Conservation (phyloP, 2,797 vertebrate species). For the Micrastur ruficollis region DNA sequence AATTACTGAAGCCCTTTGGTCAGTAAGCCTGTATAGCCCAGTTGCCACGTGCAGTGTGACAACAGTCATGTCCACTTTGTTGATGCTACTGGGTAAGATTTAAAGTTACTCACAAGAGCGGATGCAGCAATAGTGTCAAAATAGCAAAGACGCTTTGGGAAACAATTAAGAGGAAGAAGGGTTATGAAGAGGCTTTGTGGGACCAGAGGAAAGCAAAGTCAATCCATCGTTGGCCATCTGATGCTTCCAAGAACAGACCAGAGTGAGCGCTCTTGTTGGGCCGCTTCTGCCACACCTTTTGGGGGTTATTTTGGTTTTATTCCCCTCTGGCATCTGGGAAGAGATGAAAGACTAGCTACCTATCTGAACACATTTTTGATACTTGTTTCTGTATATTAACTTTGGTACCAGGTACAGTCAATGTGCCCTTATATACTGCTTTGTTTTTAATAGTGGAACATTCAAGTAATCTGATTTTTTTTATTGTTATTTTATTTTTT, state of each 20-base stretch:
- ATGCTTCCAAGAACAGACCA: neutral
- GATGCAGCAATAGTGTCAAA: neutral
- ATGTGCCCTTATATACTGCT: neutral
- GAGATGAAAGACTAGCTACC: neutral
- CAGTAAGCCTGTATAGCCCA: neutral
- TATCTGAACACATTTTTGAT: neutral
- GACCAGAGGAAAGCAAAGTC: neutral
- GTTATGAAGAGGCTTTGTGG: neutral
- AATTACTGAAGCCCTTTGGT: neutral
- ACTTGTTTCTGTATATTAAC: neutral
- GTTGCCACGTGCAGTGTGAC: neutral
- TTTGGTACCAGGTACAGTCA: neutral
- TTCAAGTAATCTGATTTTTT: neutral
- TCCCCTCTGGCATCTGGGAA: neutral
- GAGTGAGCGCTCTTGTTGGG: neutral
- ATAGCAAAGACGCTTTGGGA: neutral
- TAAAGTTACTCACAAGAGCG: neutral
- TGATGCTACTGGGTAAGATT: neutral
- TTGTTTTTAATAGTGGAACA: neutral
- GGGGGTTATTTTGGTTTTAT: neutral
- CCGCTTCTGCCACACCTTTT: neutral
- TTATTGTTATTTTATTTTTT: neutral
- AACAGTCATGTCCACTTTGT: neutral
- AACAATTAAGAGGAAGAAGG: neutral
- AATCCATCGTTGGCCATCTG: accelerated